Evolutionary conservation across 2,113 vertebrate genomes (phyloP).

Genomic region (Tragulus kanchil): DNA sequence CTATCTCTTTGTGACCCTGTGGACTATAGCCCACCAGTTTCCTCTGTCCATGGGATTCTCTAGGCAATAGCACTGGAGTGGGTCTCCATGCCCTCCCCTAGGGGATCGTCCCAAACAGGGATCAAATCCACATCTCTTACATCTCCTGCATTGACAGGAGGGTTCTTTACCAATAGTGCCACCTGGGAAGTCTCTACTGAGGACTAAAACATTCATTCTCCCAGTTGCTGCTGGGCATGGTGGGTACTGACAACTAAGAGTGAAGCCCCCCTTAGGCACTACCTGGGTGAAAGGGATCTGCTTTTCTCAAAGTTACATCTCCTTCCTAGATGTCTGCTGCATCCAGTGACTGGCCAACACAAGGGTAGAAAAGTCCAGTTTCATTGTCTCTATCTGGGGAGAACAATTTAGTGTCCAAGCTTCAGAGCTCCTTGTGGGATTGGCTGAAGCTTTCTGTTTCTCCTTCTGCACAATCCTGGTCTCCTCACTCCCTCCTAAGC

Average conservation of each 20-base stretch:
- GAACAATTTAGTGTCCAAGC: neutral
- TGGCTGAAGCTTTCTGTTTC: neutral
- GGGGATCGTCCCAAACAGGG: neutral
- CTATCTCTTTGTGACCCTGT: neutral
- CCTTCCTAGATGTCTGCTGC: neutral
- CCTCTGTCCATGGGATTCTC: neutral
- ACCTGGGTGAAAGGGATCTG: neutral
- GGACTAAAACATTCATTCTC: neutral
- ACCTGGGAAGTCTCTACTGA: neutral
- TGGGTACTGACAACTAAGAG: neutral
- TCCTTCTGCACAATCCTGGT: neutral
- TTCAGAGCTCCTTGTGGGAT: neutral
- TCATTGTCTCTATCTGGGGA: neutral
- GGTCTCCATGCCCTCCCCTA: neutral
- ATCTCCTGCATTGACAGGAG: neutral
- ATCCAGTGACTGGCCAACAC: neutral
- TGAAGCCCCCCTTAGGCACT: neutral
- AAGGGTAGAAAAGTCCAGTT: neutral
- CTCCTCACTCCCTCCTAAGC: neutral
- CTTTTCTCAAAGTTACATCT: neutral
- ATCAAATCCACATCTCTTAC: neutral
- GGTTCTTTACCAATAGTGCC: neutral
- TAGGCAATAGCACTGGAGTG: neutral
- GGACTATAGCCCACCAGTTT: neutral
- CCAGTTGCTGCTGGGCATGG: accelerated